Base-by-base conservation (phyloP, 2,888 invertebrate genomes). In the Erebia aethiops region DNA sequence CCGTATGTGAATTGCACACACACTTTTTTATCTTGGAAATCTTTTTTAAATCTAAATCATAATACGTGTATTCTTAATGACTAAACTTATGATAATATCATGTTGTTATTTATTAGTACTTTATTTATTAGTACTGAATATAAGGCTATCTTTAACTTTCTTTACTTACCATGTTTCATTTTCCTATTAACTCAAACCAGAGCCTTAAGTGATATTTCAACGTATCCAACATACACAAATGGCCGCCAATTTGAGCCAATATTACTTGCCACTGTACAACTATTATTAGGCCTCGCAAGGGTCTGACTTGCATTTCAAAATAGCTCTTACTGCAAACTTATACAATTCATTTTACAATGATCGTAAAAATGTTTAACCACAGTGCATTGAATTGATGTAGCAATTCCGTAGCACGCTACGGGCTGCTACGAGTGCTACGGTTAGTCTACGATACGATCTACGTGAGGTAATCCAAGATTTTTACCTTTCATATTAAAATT, bases 391-490 rank as follows among this genome's bases (percentile, higher is more conserved):
- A 67, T 54, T 51, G 68, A 64, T 52, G 64, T 64, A 64, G 67
- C 43, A 67, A 68, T 64, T 68, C 54, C 71, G 71, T 71, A 71
- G 71, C 71, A 71, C 43, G 68, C 58, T 67, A 70, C 63, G 49
- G 51, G 41, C 21, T 56, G 62, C 71, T 67, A 64, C 71, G 51
- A 62, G 35, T 58, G 18, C 57, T 35, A 70, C 56, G 66, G 66
- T 54, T 65, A 54, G 43, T 41, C 54, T 66, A 66, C 46, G 66
- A 54, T 66, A 66, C 54, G 1, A 56, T 66, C 66, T 57, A 66
- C 65, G 64, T 41, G 41, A 66, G 18, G 56, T 41, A 66, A 54
- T 43, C 54, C 56, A 21, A 43, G 43, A 62, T 49, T 62, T 62
- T 49, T 49, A 35, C 54, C 52, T n/a, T 26, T 52, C 52, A 54